Base-by-base conservation (phyloP, 2,888 invertebrate species). In the Drosophila pseudotakahashii region DNA sequence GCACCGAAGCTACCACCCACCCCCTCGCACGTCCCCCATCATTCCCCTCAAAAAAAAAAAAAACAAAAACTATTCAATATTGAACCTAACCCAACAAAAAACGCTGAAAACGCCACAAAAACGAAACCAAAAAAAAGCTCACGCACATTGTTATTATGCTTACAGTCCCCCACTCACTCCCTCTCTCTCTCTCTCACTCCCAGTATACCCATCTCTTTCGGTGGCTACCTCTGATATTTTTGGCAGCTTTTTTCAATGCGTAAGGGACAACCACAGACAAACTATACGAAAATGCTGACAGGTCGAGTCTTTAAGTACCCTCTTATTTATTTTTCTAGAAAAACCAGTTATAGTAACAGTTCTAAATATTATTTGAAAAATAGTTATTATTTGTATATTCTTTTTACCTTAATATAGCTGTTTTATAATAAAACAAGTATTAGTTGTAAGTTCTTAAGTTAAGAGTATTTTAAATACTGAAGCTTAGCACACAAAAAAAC, bases 61-160 rank as follows among this genome's bases (percentile, higher is more conserved):
- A 41, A 41, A 52, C 52, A 55, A 58, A 59, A 41, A 53, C 45
- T 71, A 58, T 63, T 69, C 55, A 67, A 67, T 76, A 74, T 76
- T 76, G 82, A 82, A 87, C 84, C 87, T 87, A 82, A 84, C 87
- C 87, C 82, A 82, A 87, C 88, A 82, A 84, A 87, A 87, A 77
- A 87, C 59, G 77, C 76, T 60, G 60, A 71, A 71, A 76, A 55
- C 42, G 58, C 42, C 52, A 73, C 62, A 76, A 72, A 70, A 61
- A 48, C 69, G 53, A 74, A 74, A 61, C 54, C 55, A 42, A 60
- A 62, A 62, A 19, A 67, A 78, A 78, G 66, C 79, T 79, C 58
- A 79, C 79, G 79, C 79, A 76, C 72, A 58, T 77, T 76, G 51
- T 76, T 51, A 66, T 54, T 59, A 51, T 60, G 44, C 41, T 58